Conservation (phyloP, 2,888 invertebrate genomes). For the Tenthredo livida region DNA sequence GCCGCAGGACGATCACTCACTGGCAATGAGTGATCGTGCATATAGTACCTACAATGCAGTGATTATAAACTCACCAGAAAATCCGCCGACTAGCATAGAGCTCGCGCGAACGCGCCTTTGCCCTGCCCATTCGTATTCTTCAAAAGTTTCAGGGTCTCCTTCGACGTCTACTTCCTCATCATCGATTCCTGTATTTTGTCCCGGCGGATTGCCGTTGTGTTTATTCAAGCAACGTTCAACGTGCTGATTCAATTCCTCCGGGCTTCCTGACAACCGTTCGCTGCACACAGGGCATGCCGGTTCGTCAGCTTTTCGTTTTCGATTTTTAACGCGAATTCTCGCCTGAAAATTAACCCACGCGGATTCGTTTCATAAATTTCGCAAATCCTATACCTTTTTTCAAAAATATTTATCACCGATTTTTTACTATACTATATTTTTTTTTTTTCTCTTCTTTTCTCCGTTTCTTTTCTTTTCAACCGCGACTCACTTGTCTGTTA, state of each 20-base stretch:
- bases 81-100: conserved; percentile 85
- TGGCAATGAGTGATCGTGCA: background rate
- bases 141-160: conserved; percentile 83
- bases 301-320: conserved; percentile 84
- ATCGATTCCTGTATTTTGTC: conserved; percentile 82
- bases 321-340: conserved; percentile 81
- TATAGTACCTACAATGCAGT: background rate
- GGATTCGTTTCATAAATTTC: too few relatives aligned
- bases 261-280: conserved; percentile 82
- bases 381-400: too few relatives aligned
- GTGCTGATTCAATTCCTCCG: conserved; percentile 87
- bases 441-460: too few relatives aligned
- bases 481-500: conserved; percentile 84
- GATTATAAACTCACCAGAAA: conserved; percentile 78
- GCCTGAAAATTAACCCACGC: conserved; percentile 70
- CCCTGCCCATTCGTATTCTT: conserved; percentile 96
- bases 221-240: conserved; percentile 85
- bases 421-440: too few relatives aligned
- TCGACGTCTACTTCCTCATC: conserved; percentile 91
- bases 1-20: background rate
- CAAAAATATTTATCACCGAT: too few relatives aligned
- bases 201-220: conserved; percentile 84
- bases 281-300: conserved; percentile 91
- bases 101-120: conserved; percentile 89
- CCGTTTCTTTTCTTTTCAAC: background rate